phyloP scores from a whole-genome alignment of 1,140 invertebrate species.

The Tyrophagus putrescentiae region DNA sequence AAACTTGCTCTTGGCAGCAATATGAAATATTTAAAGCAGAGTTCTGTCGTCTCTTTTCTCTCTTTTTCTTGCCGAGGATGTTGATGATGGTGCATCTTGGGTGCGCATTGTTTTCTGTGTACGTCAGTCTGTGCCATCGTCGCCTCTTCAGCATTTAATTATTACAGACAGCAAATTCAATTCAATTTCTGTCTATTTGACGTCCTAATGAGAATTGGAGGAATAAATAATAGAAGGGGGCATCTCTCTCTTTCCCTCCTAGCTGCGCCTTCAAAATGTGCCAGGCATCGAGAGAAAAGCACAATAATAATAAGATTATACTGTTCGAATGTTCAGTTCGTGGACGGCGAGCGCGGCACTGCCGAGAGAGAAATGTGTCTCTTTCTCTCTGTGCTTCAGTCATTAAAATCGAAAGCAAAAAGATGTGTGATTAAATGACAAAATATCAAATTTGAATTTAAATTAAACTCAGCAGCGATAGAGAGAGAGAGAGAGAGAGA shows the following conservation, averaged over 20 bases:
- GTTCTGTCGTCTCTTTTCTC: no score
- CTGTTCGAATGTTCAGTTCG: background rate
- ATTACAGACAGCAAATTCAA: no score
- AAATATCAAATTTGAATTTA: constrained; percentile 8
- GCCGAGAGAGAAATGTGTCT: no score
- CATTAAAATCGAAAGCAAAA: constrained; percentile 2
- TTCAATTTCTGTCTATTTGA: constrained; percentile 4
- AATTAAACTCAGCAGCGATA: background rate
- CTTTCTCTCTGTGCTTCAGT: no score
- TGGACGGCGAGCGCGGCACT: background rate
- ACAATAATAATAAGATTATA: constrained; percentile 1
- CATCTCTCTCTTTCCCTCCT: background rate
- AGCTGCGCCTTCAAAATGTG: background rate
- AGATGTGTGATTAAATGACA: background rate
- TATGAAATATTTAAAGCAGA: no score
- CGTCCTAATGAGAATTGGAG: background rate
- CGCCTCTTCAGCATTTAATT: no score
- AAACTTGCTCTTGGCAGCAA: no score
- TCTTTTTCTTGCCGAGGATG: no score
- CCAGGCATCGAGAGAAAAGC: no score
- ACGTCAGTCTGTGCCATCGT: no score
- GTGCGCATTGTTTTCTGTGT: no score
- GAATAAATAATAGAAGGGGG: background rate
- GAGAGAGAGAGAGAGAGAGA: background rate
- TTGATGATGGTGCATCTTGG: no score